Percentiles rank a stretch among this genome's conserved stretches.
Conservation (phyloP, 2,888 invertebrate genomes). For the Tenthredo distinguenda region DNA sequence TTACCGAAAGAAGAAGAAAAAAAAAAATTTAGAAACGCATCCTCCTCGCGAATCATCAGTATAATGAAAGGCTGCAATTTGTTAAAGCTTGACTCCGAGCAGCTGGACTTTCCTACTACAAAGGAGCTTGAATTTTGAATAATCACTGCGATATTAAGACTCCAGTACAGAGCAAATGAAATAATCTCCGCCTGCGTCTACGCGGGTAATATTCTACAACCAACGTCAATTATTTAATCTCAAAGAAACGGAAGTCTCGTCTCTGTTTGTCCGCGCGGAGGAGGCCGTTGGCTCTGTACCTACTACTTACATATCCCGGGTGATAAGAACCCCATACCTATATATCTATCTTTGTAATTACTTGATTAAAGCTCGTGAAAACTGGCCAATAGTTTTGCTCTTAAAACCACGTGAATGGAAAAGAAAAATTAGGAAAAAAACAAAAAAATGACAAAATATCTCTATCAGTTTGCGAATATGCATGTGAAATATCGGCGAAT, state of each 20-base stretch:
- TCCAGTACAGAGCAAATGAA: background rate
- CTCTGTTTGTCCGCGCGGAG: background rate
- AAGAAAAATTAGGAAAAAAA: no score
- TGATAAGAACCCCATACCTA: no score
- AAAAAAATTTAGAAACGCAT: no score
- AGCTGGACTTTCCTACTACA: background rate
- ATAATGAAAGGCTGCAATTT: background rate
- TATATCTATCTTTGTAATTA: background rate
- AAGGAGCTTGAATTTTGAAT: background rate
- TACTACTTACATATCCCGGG: background rate
- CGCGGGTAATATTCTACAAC: background rate
- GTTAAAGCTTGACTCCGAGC: background rate
- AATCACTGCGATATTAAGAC: background rate
- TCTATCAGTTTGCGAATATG: background rate
- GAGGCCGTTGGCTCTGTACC: constrained; percentile 2
- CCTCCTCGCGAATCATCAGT: background rate
- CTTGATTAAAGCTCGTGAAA: background rate
- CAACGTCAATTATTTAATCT: constrained; percentile 31
- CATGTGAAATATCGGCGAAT: background rate
- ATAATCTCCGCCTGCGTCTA: constrained; percentile 10
- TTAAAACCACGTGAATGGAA: background rate
- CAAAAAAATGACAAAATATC: background rate
- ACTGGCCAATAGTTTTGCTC: background rate
- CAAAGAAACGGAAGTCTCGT: constrained; percentile 28
- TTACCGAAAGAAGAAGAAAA: no score